Evolutionary conservation across 2,113 vertebrate species (phyloP), one percentile per base, ranked within the genome.

Genomic region (Oxyura jamaicensis): DNA sequence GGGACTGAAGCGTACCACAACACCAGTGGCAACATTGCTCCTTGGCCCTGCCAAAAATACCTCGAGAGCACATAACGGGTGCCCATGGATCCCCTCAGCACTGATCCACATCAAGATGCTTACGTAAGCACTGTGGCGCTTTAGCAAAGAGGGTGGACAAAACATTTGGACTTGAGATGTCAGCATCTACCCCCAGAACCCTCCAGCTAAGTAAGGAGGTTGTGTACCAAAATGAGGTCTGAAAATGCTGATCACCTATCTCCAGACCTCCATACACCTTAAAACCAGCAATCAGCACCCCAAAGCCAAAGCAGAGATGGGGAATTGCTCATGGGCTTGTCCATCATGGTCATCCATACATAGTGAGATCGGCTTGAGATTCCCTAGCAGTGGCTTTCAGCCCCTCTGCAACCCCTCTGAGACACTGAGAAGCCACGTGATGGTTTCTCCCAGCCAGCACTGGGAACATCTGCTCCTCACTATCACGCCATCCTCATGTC

Each of bases 31-130:
- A 42, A 36, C 7, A 18, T 8, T 16, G 28, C 33, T 33, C 10
- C 0, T 11, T 7, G 19, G n/a, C 13, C 78, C 77, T 42, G 68
- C 46, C 79, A 77, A 29, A 58, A 90, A 28, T 3, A 56, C 29
- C 60, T 58, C 3, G 1, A 13, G 12, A 84, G 36, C 0, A 2
- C 18, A 18, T 26, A 22, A 18, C 44, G 13, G 83, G 50, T 88
- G 41, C 59, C 35, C 75, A 10, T 0, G 1, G 48, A 18, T 14
- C 7, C 41, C 69, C 63, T 18, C 56, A 19, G 62, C 33, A 7
- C 53, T 29, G n/a, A 7, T 3, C 41, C 39, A 6, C 0, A 0
- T 2, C n/a, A 22, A 41, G 74, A 48, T 8, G 26, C 33, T 18
- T 33, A 8, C 1, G 23, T 11, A 68, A 35, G 53, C 10, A 22